Evolutionary conservation across 2,797 vertebrate species (phyloP).

Genomic region (Scyliorhinus canicula): DNA sequence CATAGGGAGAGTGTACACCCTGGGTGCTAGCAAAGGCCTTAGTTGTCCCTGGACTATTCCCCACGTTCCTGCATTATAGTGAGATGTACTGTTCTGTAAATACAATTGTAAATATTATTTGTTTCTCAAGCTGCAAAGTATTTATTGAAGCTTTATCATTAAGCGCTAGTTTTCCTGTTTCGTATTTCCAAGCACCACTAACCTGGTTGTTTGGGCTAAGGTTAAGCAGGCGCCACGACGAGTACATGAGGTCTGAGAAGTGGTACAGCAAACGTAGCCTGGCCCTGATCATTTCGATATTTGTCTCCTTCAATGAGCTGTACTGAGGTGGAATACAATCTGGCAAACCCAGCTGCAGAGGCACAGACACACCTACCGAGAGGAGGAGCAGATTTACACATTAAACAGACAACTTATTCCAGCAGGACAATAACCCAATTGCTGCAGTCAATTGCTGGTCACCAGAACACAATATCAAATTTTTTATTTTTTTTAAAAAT

Average conservation of each 20-base stretch:
- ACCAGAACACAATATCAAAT: neutral
- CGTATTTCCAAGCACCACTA: constrained; percentile 38
- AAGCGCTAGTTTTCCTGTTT: neutral
- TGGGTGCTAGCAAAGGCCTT: constrained; percentile 64
- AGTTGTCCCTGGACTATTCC: constrained; percentile 73
- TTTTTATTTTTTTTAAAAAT: too few species aligned
- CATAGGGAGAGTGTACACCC: constrained; percentile 74
- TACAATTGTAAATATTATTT: neutral
- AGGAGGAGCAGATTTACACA: constrained; percentile 25
- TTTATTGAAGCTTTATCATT: neutral
- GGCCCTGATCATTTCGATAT: constrained; percentile 65
- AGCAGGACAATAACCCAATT: neutral
- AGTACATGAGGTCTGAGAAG: constrained; percentile 77
- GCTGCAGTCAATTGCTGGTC: too few species aligned
- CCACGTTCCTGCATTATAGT: constrained; percentile 72
- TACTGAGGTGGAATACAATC: constrained; percentile 69
- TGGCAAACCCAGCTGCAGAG: constrained; percentile 70
- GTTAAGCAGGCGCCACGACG: constrained; percentile 70
- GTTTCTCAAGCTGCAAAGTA: too few species aligned
- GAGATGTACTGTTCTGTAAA: constrained; percentile 69
- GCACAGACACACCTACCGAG: constrained; percentile 64
- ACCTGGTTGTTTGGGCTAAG: constrained; percentile 78
- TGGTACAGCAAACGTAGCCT: constrained; percentile 70
- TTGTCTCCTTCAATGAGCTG: constrained; percentile 65
- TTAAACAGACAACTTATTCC: neutral